These are phyloP conservation scores for Trochalopteron elliotii DNA, from an alignment of 2,113 vertebrate species.

Conservation along the genomic window DNA sequence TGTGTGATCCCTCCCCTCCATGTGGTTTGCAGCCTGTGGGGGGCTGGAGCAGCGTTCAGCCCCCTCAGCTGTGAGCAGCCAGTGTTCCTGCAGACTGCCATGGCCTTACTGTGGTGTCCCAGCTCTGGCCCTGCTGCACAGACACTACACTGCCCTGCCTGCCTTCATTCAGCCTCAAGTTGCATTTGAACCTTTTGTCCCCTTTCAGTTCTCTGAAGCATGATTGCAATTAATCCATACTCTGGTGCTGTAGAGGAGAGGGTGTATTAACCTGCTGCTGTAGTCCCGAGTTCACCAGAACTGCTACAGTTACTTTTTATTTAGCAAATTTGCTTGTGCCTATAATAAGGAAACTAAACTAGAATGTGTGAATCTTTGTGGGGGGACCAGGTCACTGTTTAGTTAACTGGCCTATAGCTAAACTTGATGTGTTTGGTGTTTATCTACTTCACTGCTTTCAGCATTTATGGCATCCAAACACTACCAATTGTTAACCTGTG, in stretches of 20 bases:
- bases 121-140: slow-evolving; percentile 43
- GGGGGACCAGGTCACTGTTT: slow-evolving; percentile 68
- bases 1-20: slow-evolving; percentile 57
- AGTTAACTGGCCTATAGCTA: slow-evolving; percentile 68
- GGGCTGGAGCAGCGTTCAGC: background rate
- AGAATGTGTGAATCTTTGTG: slow-evolving; percentile 62
- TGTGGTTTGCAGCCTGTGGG: background rate
- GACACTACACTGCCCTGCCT: slow-evolving; percentile 64
- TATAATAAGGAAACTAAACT: slow-evolving; percentile 66
- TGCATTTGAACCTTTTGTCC: slow-evolving; percentile 36
- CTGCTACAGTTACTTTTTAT: slow-evolving; percentile 61
- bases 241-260: slow-evolving; percentile 70
- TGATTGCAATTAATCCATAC: slow-evolving; percentile 52
- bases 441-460: slow-evolving; percentile 70
- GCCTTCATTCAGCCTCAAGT: slow-evolving; percentile 28
- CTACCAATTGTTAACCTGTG: slow-evolving; percentile 71
- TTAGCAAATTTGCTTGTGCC: slow-evolving; percentile 74
- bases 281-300: slow-evolving; percentile 56
- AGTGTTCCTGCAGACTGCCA: slow-evolving; percentile 57
- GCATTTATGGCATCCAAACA: slow-evolving; percentile 70
- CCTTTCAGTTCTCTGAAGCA: slow-evolving; percentile 63
- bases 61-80: background rate
- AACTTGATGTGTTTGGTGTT: slow-evolving; percentile 68
- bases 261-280: slow-evolving; percentile 60
- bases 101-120: slow-evolving; percentile 56